phyloP scores from a whole-genome alignment of 2,797 vertebrate genomes.

The Dermochelys coriacea region DNA sequence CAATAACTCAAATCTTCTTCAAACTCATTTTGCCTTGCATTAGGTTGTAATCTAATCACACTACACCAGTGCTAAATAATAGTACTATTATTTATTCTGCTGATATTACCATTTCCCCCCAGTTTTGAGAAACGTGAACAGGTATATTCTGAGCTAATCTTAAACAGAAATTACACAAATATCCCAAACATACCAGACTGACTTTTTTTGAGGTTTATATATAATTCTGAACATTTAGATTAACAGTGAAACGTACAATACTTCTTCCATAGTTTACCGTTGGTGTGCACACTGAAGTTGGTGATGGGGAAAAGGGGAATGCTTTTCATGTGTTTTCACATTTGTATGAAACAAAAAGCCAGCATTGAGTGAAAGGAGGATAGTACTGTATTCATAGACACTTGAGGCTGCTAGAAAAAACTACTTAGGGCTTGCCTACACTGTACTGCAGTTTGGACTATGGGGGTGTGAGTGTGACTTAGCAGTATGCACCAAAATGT shows the following conservation, averaged over 20 bases:
- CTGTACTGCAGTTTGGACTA: background rate
- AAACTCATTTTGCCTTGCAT: background rate
- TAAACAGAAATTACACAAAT: conserved; percentile 16
- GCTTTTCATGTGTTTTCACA: conserved; percentile 19
- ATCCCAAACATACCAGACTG: background rate
- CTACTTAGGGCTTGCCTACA: background rate
- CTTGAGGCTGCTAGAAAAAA: conserved; percentile 4
- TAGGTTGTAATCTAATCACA: background rate
- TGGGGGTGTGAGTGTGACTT: background rate
- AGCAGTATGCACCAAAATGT: background rate
- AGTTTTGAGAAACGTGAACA: background rate
- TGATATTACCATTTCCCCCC: background rate
- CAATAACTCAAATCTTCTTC: background rate
- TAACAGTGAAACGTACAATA: conserved; percentile 6
- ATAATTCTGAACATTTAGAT: conserved; percentile 37
- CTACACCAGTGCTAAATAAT: background rate
- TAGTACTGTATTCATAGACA: background rate
- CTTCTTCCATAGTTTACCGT: background rate
- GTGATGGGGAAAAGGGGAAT: conserved; percentile 1
- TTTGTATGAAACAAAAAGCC: background rate
- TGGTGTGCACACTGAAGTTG: background rate
- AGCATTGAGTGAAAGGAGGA: conserved; percentile 14
- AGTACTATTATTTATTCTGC: background rate
- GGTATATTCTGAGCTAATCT: background rate
- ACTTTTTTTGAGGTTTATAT: conserved; percentile 28